Base-by-base conservation (phyloP, 1,140 invertebrate genomes). In the Orius insidiosus region DNA sequence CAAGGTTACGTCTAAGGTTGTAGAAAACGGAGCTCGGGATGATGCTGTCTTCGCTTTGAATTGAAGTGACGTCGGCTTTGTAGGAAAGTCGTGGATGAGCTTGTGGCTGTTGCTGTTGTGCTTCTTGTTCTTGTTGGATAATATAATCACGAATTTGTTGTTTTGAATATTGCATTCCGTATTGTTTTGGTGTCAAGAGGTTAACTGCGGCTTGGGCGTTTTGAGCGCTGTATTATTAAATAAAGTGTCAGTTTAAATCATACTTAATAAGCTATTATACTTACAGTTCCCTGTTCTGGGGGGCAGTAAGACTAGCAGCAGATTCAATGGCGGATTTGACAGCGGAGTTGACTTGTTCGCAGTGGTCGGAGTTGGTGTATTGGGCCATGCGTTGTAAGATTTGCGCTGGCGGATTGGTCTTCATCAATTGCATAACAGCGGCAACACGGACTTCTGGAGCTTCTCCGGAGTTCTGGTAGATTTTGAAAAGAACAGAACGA, bases 351-450 rank as follows among this genome's bases (percentile, higher is more conserved):
- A 82, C 75, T 15, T 78, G 67, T 15, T 65, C 59, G 53, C 66
- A 71, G 0, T 59, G 60, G 53, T 82, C 78, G 30, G 65, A 57
- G 49, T 76, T 69, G 2, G 76, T 80, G 56, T 68, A 70, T 51
- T 71, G 54, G 35, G 78, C 78, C 69, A 82, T 77, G 31, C 67
- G 63, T 59, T 76, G 72, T 52, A 81, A 68, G 65, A 78, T 74
- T 9, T 57, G 58, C 9, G 60, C 55, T 0, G 74, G 65, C 9
- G 78, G 77, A 34, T 69, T 60, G 34, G 69, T 65, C 38, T 61
- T 64, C 60, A 79, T 69, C 24, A 72, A 41, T 9, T 67, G 59
- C 15, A 64, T 66, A 5, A 78, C 69, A 32, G 78, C 76, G 34
- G 70, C 69, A 19, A 69, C 68, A 51, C 78, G 68, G 2, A 80